Evolutionary conservation across 2,888 invertebrate species (phyloP).

Genomic region (Esperia sulphurella): DNA sequence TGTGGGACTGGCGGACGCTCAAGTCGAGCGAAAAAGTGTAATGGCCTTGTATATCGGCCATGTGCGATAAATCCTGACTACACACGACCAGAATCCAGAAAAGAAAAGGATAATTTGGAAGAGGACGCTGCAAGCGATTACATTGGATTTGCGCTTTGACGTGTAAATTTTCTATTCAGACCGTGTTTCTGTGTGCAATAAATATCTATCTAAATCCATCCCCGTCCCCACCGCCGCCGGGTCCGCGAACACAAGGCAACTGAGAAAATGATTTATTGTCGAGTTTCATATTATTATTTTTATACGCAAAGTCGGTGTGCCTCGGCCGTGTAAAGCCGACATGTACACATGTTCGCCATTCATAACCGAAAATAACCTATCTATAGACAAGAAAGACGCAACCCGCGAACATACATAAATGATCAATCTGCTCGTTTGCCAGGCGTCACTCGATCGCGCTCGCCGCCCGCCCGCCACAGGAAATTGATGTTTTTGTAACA

Average conservation of each 20-base stretch:
- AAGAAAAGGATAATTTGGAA: constrained; percentile 7
- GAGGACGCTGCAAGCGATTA: constrained; percentile 14
- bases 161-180: not conserved
- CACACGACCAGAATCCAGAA: not conserved
- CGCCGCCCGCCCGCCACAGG: constrained; percentile 3
- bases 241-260: not conserved
- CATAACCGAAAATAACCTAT: constrained; percentile 24
- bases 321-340: constrained; percentile 17
- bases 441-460: constrained; percentile 25
- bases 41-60: constrained; percentile 25
- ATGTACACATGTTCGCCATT: constrained; percentile 28
- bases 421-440: constrained; percentile 38
- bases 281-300: not conserved
- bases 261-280: constrained; percentile 9
- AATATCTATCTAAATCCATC: not conserved
- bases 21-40: constrained; percentile 39
- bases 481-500: constrained; percentile 9
- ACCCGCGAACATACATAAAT: constrained; percentile 25
- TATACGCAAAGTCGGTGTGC: constrained; percentile 5
- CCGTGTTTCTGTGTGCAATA: not conserved
- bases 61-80: constrained; percentile 21
- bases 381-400: constrained; percentile 17
- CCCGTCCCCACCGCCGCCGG: constrained; percentile 1
- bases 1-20: constrained; percentile 15
- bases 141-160: too few relatives aligned